A percentile compares a stretch with the other conserved stretches of the same genome.
Evolutionary conservation across 2,113 vertebrate species (phyloP).

Genomic region (Protobothrops flavoviridis): DNA sequence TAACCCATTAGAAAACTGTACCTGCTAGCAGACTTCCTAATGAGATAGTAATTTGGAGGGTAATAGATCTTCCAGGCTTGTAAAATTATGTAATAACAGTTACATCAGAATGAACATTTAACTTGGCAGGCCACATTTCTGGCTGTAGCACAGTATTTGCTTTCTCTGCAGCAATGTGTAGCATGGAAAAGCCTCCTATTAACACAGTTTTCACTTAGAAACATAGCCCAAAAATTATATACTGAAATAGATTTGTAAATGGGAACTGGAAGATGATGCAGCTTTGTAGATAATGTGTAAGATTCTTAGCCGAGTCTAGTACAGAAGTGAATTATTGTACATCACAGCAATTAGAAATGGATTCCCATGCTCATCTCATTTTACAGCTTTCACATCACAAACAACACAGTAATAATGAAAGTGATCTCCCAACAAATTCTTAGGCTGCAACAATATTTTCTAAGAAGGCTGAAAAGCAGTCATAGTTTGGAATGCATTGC

Average conservation of each 20-base stretch:
- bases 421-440: constrained; percentile 36
- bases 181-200: constrained; percentile 26
- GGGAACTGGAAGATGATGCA: neutral
- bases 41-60: constrained; percentile 24
- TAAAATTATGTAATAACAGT: constrained; percentile 28
- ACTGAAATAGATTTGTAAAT: neutral
- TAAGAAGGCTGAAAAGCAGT: constrained; percentile 31
- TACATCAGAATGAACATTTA: constrained; percentile 54
- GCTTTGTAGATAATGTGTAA: neutral
- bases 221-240: neutral
- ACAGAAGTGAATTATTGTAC: neutral
- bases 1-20: constrained; percentile 53
- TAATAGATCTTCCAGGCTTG: constrained; percentile 10
- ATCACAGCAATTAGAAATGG: neutral
- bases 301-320: neutral
- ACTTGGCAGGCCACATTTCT: constrained; percentile 22
- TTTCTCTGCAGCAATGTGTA: constrained; percentile 36
- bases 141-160: constrained; percentile 31
- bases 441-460: constrained; percentile 50
- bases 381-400: constrained; percentile 38
- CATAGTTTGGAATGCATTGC: constrained; percentile 27
- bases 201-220: constrained; percentile 33
- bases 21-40: constrained; percentile 50
- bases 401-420: constrained; percentile 46
- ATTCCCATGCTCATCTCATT: neutral